These are phyloP conservation scores for Drosophila suzukii DNA, from an alignment of 1,140 invertebrate species.

Conservation along the genomic window DNA sequence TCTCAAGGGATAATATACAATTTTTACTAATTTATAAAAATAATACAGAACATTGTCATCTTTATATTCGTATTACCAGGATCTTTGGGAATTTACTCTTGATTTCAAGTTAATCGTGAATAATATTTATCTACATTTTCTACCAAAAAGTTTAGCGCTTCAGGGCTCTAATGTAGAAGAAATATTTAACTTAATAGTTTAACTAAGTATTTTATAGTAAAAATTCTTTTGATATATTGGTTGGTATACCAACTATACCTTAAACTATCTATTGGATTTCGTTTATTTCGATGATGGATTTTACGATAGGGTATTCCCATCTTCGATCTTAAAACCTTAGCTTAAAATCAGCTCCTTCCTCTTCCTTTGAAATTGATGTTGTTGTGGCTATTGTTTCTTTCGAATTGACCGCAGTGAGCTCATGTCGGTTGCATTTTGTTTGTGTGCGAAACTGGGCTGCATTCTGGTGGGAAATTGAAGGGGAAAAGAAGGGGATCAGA, in stretches of 20 bases:
- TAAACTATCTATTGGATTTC: too few relatives aligned
- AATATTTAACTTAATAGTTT: too few relatives aligned
- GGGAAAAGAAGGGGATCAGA: background rate
- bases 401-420: constrained; percentile 67
- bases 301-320: background rate
- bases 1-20: background rate
- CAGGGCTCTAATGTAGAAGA: too few relatives aligned
- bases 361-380: constrained; percentile 33
- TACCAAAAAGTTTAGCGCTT: too few relatives aligned
- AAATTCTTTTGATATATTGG: too few relatives aligned
- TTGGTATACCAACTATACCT: too few relatives aligned
- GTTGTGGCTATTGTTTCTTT: constrained; percentile 69
- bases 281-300: background rate
- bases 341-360: background rate
- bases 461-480: constrained; percentile 14
- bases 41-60: too few relatives aligned
- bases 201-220: too few relatives aligned
- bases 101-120: too few relatives aligned
- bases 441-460: constrained; percentile 30
- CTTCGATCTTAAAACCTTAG: background rate
- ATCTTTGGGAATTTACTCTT: too few relatives aligned
- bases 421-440: constrained; percentile 43
- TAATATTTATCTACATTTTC: too few relatives aligned
- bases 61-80: too few relatives aligned
- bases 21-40: background rate